Conservation (phyloP, 1,140 invertebrate species). For the Dolichoris vasculosae region DNA sequence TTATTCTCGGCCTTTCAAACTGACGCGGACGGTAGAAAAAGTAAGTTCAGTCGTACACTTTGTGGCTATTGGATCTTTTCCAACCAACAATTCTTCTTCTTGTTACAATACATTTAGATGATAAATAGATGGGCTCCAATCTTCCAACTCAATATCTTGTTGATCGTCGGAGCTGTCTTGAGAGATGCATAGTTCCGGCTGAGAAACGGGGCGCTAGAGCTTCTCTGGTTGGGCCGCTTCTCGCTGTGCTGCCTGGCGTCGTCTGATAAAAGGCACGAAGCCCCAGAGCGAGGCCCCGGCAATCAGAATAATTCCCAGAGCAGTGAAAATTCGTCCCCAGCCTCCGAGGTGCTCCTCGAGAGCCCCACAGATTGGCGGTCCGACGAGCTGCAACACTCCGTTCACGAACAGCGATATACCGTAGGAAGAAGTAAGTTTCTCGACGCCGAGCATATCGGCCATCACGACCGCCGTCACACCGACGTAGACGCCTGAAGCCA, state of each 20-base stretch:
- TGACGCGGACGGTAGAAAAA: not conserved
- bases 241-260: conserved; percentile 60
- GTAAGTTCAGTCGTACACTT: not conserved
- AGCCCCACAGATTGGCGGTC: conserved; percentile 85
- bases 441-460: conserved; percentile 88
- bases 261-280: conserved; percentile 82
- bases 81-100: not conserved
- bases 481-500: conserved; percentile 89
- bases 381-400: conserved; percentile 85
- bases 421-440: conserved; percentile 88
- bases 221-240: not conserved
- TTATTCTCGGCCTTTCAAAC: not conserved
- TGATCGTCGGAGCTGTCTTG: not conserved
- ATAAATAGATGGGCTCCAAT: conserved; percentile 12
- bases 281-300: conserved; percentile 84
- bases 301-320: conserved; percentile 83
- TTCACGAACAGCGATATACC: conserved; percentile 90
- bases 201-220: conserved; percentile 20
- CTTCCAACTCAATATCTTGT: not conserved
- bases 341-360: conserved; percentile 79
- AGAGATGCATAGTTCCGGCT: not conserved
- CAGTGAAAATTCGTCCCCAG: conserved; percentile 82
- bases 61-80: not conserved
- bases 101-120: conserved; percentile 20
- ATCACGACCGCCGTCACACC: conserved; percentile 89